Evolutionary conservation across 2,113 vertebrate genomes (phyloP).

Genomic region (Sus scrofa): T2T-Sscrofa CM000820.6:26827501-26828000

Average conservation of each 20-base stretch:
- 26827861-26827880: constrained; percentile 31
- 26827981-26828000: not conserved
- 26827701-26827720: too few species aligned
- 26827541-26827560: not conserved
- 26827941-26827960: not conserved
- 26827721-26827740: too few species aligned
- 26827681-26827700: too few species aligned
- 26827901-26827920: not conserved
- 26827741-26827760: too few species aligned
- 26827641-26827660: too few species aligned
- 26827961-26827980: constrained; percentile 2
- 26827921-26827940: not conserved
- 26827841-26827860: too few species aligned
- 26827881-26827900: not conserved
- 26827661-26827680: too few species aligned
- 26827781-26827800: too few species aligned
- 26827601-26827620: not conserved
- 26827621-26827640: too few species aligned
- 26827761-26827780: too few species aligned
- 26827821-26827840: too few species aligned
- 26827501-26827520: not conserved
- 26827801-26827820: too few species aligned
- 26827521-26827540: not conserved
- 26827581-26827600: not conserved
- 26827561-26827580: not conserved